These are phyloP conservation scores for Saturnia japonica DNA, from an alignment of 2,888 invertebrate species.

Conservation along the genomic window DNA sequence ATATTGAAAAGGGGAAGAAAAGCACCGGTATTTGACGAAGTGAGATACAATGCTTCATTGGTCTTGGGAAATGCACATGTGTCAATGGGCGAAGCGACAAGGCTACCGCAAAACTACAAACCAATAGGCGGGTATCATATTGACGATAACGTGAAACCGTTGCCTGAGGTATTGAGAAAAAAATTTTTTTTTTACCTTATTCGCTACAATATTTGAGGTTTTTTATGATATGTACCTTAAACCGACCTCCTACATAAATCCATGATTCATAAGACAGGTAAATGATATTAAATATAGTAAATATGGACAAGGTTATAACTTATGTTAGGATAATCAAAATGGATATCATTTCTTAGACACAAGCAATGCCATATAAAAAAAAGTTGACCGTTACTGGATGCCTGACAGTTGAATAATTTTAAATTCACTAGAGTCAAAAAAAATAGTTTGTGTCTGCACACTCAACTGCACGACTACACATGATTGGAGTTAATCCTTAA, in stretches of 20 bases:
- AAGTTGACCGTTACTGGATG: too few species aligned
- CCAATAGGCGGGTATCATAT: slow-evolving; percentile 53
- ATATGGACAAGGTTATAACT: neutral
- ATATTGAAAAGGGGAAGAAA: slow-evolving; percentile 35
- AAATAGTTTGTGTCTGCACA: too few species aligned
- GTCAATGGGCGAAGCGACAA: slow-evolving; percentile 39
- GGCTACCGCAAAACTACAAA: slow-evolving; percentile 48
- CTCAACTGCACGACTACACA: too few species aligned
- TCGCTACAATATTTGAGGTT: too few species aligned
- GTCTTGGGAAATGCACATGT: slow-evolving; percentile 49
- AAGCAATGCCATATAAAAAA: too few species aligned
- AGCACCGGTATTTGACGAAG: slow-evolving; percentile 37
- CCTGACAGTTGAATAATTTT: too few species aligned
- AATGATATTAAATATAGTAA: neutral
- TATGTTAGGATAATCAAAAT: neutral
- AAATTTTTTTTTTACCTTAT: neutral
- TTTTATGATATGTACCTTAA: too few species aligned
- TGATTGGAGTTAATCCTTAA: too few species aligned
- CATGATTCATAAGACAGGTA: too few species aligned
- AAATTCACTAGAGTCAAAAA: too few species aligned
- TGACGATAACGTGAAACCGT: slow-evolving; percentile 39
- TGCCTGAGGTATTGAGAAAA: slow-evolving; percentile 44
- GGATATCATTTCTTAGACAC: too few species aligned
- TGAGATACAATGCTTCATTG: slow-evolving; percentile 47
- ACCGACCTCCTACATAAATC: too few species aligned